Percentiles rank a stretch among this genome's conserved stretches.
These are phyloP conservation scores for Polydrusus cervinus DNA, from an alignment of 2,888 invertebrate species.

Conservation along the genomic window DNA sequence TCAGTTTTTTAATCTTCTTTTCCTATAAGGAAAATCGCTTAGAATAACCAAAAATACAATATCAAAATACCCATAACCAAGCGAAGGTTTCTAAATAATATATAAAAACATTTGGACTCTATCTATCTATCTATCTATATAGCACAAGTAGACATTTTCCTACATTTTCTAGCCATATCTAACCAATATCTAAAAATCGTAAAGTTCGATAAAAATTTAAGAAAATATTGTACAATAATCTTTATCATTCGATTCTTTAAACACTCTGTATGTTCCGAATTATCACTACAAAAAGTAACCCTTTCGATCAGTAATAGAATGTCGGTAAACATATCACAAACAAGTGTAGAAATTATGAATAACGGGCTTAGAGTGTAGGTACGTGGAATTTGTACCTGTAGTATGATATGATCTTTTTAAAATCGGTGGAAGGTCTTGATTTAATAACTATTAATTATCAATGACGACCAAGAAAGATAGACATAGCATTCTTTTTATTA, in stretches of 20 bases:
- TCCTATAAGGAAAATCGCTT: too few relatives aligned
- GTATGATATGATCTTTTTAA: not conserved
- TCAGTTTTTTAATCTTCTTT: too few relatives aligned
- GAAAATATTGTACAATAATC: not conserved
- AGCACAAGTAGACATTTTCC: not conserved
- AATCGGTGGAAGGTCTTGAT: too few relatives aligned
- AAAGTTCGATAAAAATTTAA: not conserved
- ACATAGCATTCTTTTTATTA: too few relatives aligned
- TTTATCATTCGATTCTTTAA: not conserved
- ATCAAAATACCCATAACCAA: too few relatives aligned
- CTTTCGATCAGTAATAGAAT: not conserved
- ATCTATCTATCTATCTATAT: too few relatives aligned
- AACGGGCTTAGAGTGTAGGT: too few relatives aligned
- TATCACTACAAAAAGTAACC: not conserved
- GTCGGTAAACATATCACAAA: too few relatives aligned
- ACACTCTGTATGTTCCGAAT: conserved; percentile 7
- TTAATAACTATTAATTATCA: too few relatives aligned
- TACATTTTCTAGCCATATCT: not conserved
- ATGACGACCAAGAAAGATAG: too few relatives aligned
- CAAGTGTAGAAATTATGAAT: not conserved
- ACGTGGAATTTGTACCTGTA: not conserved
- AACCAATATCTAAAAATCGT: not conserved
- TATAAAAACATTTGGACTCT: not conserved
- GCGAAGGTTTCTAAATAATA: too few relatives aligned
- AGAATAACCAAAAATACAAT: not conserved